Base-by-base conservation (phyloP, 2,888 invertebrate genomes). In the Drosophila rellima region DNA sequence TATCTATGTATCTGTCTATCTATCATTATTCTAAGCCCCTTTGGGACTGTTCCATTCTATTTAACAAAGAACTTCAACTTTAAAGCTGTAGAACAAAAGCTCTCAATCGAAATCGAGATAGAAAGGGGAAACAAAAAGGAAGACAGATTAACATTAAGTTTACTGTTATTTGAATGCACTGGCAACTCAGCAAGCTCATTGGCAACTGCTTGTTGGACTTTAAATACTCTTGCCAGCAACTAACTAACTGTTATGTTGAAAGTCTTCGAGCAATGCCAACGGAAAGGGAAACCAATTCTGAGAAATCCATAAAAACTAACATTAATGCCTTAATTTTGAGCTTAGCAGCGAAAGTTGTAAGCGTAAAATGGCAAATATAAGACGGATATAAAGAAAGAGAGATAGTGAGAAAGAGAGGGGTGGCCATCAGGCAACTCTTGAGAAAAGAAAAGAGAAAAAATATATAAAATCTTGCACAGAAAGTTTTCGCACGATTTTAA, bases 241-340 rank as follows among this genome's bases (percentile, higher is more conserved):
- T 56, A 52, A 45, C 60, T 17, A 57, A 47, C 57, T 61, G 60
- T 20, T 35, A 40, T 31, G 39, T 18, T 10, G 47, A 29, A 50
- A 39, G 47, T 45, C 54, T 66, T 44, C 35, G 13, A 26, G 51
- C 59, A 56, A 29, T 40, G 48, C 42, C 42, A 69, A 67, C 23
- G 48, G 75, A 81, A 68, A 71, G 65, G 61, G 80, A 77, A 84
- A 85, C 82, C 72, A 70, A 70, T 78, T 63, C 47, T 50, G 45
- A 54, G 61, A 65, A 67, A 84, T 75, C 79, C 79, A 89, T 84
- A 81, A 89, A 88, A 89, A 89, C 82, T 75, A 87, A 78, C 82
- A 84, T 79, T 85, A 89, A 89, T 87, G 82, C 82, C 77, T 89
- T 85, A 77, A 84, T 85, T 81, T 87, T 64, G 54, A 70, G 80